Evolutionary conservation across 37 sponge, comb jelly and placozoan species (phyloP).

Genomic region (Petrosia ficiformis): DNA sequence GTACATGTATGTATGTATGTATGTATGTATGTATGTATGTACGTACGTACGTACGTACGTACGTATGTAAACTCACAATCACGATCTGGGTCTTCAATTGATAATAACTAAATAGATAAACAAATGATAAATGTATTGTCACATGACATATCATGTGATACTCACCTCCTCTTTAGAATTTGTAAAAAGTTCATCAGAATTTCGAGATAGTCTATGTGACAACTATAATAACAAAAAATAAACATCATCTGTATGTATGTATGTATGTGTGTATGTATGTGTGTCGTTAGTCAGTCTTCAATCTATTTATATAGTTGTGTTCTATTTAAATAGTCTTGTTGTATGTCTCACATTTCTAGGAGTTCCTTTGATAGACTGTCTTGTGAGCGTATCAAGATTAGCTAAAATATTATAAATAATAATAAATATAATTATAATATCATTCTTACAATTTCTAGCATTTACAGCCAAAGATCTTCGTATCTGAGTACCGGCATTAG

Average conservation of each 20-base stretch:
- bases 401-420: background rate
- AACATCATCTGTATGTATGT: no score
- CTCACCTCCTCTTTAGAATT: background rate
- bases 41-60: background rate
- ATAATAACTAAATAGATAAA: no score
- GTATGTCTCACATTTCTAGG: background rate
- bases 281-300: no score
- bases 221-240: background rate
- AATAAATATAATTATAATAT: background rate
- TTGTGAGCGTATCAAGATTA: conserved; percentile 3
- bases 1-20: no score
- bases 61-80: conserved; percentile 1
- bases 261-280: no score
- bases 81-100: background rate
- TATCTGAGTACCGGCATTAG: background rate
- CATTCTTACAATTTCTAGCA: background rate
- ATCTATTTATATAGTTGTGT: no score
- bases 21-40: no score
- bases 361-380: background rate
- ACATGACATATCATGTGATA: background rate
- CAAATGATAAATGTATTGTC: no score
- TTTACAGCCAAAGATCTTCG: no score
- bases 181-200: conserved; percentile 2
- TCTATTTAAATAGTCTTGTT: no score
- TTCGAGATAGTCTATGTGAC: background rate